Conservation (phyloP, 2,888 invertebrate species). For the Tachina fera region DNA sequence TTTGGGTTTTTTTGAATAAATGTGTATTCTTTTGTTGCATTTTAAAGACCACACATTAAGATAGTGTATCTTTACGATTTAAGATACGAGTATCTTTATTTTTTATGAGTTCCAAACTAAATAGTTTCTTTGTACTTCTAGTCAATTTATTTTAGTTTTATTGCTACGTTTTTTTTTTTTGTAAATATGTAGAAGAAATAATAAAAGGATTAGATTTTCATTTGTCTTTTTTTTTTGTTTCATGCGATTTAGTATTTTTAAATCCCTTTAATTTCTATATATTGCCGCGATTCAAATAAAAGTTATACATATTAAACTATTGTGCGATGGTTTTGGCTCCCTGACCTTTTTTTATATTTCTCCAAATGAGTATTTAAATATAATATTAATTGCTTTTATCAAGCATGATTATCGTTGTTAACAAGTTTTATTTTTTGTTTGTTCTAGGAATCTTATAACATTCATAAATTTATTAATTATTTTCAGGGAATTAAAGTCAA, state of each 20-base stretch:
- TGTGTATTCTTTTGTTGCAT: conserved; percentile 40
- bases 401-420: conserved; percentile 36
- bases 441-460: background rate
- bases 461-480: too few relatives aligned
- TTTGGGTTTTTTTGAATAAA: conserved; percentile 8
- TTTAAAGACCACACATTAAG: conserved; percentile 70
- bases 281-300: background rate
- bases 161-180: background rate
- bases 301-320: background rate
- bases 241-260: background rate
- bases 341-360: background rate
- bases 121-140: conserved; percentile 19
- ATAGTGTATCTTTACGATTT: conserved; percentile 56
- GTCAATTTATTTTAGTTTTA: conserved; percentile 33
- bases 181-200: background rate
- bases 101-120: conserved; percentile 52
- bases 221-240: conserved; percentile 49
- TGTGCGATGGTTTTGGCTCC: conserved; percentile 12
- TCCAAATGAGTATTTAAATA: conserved; percentile 27
- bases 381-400: conserved; percentile 27
- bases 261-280: conserved; percentile 19
- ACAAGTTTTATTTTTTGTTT: background rate
- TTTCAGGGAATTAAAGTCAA: too few relatives aligned
- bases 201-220: conserved; percentile 17
- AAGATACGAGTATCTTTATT: conserved; percentile 35